Conservation (phyloP, 2,113 vertebrate species). For the Synchiropus splendidus region DNA sequence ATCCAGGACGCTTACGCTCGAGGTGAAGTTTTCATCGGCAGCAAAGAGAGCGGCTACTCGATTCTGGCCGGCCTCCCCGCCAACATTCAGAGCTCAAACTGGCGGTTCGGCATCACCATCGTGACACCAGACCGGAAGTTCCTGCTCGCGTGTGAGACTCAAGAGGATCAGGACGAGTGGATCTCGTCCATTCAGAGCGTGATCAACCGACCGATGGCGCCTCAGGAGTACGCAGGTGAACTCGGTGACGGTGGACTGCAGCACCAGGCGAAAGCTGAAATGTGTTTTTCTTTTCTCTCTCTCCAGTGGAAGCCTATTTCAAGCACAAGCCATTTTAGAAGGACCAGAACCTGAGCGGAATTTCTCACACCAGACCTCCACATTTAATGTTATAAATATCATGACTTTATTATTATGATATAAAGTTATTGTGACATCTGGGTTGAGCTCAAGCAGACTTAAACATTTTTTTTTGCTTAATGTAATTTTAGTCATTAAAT, state of each 20-base stretch:
- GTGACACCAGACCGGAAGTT: slow-evolving; percentile 88
- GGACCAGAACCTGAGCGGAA: neutral
- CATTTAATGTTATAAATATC: too few species aligned
- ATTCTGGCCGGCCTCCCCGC: slow-evolving; percentile 77
- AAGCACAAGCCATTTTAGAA: slow-evolving; percentile 86
- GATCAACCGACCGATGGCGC: slow-evolving; percentile 83
- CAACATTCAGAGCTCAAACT: slow-evolving; percentile 76
- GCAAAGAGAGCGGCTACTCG: slow-evolving; percentile 81
- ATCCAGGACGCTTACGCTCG: slow-evolving; percentile 86
- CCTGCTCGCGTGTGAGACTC: slow-evolving; percentile 83
- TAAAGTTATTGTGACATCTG: too few species aligned
- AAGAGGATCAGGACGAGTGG: slow-evolving; percentile 79
- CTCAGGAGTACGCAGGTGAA: slow-evolving; percentile 90
- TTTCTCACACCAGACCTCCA: neutral
- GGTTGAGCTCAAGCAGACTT: too few species aligned
- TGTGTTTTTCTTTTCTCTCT: neutral
- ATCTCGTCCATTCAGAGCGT: slow-evolving; percentile 77
- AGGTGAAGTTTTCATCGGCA: slow-evolving; percentile 93
- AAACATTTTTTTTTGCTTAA: too few species aligned
- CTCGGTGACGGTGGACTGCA: neutral
- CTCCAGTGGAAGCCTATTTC: slow-evolving; percentile 90
- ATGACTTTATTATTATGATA: too few species aligned
- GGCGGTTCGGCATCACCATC: slow-evolving; percentile 88
- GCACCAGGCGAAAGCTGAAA: too few species aligned
- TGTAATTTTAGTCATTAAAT: too few species aligned